These are phyloP conservation scores for Noctua comes DNA, from an alignment of 2,888 invertebrate genomes.

Conservation along the genomic window DNA sequence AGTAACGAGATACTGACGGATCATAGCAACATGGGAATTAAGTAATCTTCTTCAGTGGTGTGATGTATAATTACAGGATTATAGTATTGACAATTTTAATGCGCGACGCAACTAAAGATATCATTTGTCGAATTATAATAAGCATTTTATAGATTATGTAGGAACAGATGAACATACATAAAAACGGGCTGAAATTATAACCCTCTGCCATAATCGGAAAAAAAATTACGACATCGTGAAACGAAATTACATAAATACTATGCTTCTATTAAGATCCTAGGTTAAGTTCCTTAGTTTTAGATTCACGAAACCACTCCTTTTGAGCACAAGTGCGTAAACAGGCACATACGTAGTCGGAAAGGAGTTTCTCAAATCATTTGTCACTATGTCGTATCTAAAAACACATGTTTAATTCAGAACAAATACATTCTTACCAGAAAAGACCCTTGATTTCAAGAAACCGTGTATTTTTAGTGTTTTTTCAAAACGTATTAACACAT, in stretches of 20 bases:
- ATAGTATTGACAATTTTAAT: background rate
- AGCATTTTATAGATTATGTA: too few relatives aligned
- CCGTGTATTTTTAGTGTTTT: background rate
- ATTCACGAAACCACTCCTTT: background rate
- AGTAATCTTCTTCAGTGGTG: conserved; percentile 11
- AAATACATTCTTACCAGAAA: conserved; percentile 10
- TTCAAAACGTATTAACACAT: background rate
- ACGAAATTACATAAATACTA: too few relatives aligned
- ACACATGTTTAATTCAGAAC: conserved; percentile 51
- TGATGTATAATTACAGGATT: conserved; percentile 1
- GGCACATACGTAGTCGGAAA: background rate
- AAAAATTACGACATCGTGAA: too few relatives aligned
- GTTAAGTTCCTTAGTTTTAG: background rate
- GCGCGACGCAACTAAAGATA: too few relatives aligned
- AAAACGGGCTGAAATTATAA: too few relatives aligned
- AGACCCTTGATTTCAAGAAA: conserved; percentile 31
- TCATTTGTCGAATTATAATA: too few relatives aligned
- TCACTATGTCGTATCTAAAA: conserved; percentile 38
- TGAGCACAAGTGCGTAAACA: too few relatives aligned
- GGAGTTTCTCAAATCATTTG: conserved; percentile 43
- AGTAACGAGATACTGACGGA: conserved; percentile 43
- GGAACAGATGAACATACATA: too few relatives aligned
- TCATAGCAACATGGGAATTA: conserved; percentile 34
- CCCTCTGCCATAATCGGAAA: too few relatives aligned
- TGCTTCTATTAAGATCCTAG: too few relatives aligned